Evolutionary conservation across 2,113 vertebrate species (phyloP).

Genomic region (Oryzias woworae): DNA sequence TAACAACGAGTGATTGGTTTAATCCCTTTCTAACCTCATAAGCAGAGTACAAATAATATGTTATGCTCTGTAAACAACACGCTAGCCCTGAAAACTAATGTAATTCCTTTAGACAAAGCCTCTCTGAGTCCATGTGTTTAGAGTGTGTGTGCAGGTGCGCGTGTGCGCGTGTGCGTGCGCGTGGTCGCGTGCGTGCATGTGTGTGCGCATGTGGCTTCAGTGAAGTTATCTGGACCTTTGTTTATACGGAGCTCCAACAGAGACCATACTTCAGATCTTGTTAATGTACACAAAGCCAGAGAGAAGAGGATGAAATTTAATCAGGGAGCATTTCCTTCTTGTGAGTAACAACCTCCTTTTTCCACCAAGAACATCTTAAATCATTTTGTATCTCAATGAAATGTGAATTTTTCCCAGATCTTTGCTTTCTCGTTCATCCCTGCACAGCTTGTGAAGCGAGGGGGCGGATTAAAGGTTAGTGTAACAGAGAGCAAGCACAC

Average conservation of each 20-base stretch:
- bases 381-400: not conserved
- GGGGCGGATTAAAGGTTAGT: slow-evolving; percentile 39
- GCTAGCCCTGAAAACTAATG: slow-evolving; percentile 29
- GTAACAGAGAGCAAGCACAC: slow-evolving; percentile 64
- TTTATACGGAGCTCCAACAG: slow-evolving; percentile 44
- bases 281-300: slow-evolving; percentile 27
- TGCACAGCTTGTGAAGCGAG: slow-evolving; percentile 55
- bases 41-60: slow-evolving; percentile 10
- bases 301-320: not conserved
- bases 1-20: not conserved
- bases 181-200: not conserved
- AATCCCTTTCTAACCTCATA: slow-evolving; percentile 17
- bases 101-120: not conserved
- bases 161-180: not conserved
- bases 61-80: slow-evolving; percentile 11
- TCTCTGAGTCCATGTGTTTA: too few relatives aligned
- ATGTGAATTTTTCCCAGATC: slow-evolving; percentile 6
- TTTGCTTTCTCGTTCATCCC: not conserved
- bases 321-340: slow-evolving; percentile 10
- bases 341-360: not conserved
- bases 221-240: slow-evolving; percentile 21
- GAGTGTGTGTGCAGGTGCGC: too few relatives aligned
- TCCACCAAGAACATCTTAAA: not conserved
- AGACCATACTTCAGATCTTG: not conserved
- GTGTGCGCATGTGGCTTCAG: slow-evolving; percentile 8